A percentile compares a stretch with the other conserved stretches of the same genome.
phyloP scores from a whole-genome alignment of 1,140 invertebrate species.

The Drosophila repletoides region DNA sequence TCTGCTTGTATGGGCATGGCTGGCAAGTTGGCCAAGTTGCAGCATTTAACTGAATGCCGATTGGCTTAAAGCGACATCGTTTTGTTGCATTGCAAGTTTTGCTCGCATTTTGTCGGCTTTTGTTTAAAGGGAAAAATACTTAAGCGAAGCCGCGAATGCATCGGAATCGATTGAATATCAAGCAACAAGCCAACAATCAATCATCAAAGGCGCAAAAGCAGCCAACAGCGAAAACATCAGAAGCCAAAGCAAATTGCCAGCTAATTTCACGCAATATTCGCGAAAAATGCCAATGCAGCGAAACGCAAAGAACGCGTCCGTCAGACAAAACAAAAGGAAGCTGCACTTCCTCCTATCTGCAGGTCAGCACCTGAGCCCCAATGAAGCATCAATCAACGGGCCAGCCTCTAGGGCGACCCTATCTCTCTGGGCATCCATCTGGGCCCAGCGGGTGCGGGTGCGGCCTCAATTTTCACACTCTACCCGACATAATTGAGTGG shows the following conservation, averaged over 20 bases:
- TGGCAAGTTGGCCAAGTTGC: neutral
- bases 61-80: conserved; percentile 46
- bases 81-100: conserved; percentile 13
- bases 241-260: conserved; percentile 60
- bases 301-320: conserved; percentile 30
- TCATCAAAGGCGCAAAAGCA: conserved; percentile 35
- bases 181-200: conserved; percentile 43
- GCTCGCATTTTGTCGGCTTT: conserved; percentile 56
- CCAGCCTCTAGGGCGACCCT: neutral
- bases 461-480: conserved; percentile 55
- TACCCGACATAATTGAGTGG: conserved; percentile 52
- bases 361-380: conserved; percentile 33
- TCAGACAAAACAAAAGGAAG: conserved; percentile 63
- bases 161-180: conserved; percentile 39
- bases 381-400: conserved; percentile 27
- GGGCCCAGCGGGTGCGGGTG: conserved; percentile 37
- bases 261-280: conserved; percentile 57
- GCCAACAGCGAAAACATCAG: conserved; percentile 1
- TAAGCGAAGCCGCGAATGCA: conserved; percentile 38
- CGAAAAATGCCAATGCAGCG: conserved; percentile 50
- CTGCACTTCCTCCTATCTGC: conserved; percentile 52
- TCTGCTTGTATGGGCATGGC: neutral
- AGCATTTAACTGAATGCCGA: conserved; percentile 41
- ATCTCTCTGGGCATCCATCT: neutral
- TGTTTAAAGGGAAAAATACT: conserved; percentile 55